Evolutionary conservation across 2,113 vertebrate species (phyloP).

Genomic region (Ploceus nigricollis): DNA sequence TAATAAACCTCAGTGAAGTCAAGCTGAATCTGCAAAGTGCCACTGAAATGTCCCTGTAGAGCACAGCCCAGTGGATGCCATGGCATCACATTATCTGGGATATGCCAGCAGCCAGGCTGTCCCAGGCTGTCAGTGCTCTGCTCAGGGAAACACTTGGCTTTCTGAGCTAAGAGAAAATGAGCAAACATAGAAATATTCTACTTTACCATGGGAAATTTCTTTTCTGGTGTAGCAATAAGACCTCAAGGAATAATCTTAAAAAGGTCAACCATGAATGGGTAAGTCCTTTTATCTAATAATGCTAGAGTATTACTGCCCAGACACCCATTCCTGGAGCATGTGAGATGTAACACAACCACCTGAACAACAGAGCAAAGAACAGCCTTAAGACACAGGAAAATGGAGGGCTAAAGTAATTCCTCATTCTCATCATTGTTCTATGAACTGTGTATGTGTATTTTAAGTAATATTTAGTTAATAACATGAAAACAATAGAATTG

Average conservation of each 20-base stretch:
- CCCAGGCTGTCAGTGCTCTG: not conserved
- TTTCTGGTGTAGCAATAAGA: not conserved
- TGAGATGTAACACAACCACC: not conserved
- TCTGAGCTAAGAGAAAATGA: not conserved
- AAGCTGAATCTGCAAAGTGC: not conserved
- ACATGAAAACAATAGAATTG: not conserved
- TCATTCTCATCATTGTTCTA: not conserved
- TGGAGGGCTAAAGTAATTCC: not conserved
- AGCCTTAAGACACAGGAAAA: not conserved
- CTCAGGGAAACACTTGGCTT: not conserved
- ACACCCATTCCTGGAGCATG: not conserved
- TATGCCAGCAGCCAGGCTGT: not conserved
- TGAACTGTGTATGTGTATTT: not conserved
- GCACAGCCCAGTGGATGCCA: not conserved
- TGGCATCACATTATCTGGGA: rapidly evolving
- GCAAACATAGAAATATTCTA: not conserved
- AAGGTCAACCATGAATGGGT: not conserved
- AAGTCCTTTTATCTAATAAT: not conserved
- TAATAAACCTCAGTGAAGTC: slow-evolving; percentile 33
- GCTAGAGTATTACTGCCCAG: not conserved
- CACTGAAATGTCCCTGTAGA: not conserved
- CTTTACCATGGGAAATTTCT: not conserved
- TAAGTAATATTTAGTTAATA: not conserved
- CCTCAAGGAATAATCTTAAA: not conserved
- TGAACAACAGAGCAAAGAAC: not conserved